A percentile compares a stretch with the other conserved stretches of the same genome.
phyloP scores from a whole-genome alignment of 2,888 invertebrate species.

The Tillus elongatus region DNA sequence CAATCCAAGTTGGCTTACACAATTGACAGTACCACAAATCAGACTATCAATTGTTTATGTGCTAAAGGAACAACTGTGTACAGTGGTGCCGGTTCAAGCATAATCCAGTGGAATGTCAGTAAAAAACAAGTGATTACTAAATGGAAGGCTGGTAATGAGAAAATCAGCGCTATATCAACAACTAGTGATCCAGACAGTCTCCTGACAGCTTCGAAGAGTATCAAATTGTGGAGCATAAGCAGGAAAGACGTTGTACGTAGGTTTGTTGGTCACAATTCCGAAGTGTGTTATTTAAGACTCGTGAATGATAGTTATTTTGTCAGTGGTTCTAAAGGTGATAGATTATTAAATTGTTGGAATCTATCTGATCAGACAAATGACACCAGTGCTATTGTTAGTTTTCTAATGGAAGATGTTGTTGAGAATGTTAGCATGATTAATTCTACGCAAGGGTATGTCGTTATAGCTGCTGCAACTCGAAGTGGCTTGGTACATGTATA shows the following conservation, averaged over 20 bases:
- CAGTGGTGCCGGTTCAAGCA: constrained; percentile 48
- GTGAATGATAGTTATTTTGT: constrained; percentile 39
- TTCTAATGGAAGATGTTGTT: constrained; percentile 62
- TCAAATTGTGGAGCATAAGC: constrained; percentile 56
- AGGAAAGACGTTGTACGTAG: constrained; percentile 51
- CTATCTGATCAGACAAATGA: constrained; percentile 41
- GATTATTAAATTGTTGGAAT: constrained; percentile 45
- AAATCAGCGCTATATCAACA: constrained; percentile 52
- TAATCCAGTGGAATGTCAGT: constrained; percentile 50
- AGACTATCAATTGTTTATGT: constrained; percentile 44
- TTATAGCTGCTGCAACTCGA: constrained; percentile 52
- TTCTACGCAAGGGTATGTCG: constrained; percentile 44
- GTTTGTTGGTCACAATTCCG: constrained; percentile 56
- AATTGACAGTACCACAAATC: constrained; percentile 42
- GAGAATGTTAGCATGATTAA: constrained; percentile 45
- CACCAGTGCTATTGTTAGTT: constrained; percentile 48
- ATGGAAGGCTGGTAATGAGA: constrained; percentile 55
- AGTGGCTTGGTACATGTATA: constrained; percentile 75
- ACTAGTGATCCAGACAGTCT: constrained; percentile 45
- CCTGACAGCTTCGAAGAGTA: constrained; percentile 40
- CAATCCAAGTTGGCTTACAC: constrained; percentile 55
- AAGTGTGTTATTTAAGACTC: constrained; percentile 45
- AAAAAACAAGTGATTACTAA: constrained; percentile 46
- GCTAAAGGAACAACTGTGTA: constrained; percentile 50
- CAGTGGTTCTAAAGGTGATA: constrained; percentile 43